Percentiles rank a stretch among this genome's conserved stretches.
phyloP scores from a whole-genome alignment of 2,797 vertebrate species.

The Pelochelys cantorii region DNA sequence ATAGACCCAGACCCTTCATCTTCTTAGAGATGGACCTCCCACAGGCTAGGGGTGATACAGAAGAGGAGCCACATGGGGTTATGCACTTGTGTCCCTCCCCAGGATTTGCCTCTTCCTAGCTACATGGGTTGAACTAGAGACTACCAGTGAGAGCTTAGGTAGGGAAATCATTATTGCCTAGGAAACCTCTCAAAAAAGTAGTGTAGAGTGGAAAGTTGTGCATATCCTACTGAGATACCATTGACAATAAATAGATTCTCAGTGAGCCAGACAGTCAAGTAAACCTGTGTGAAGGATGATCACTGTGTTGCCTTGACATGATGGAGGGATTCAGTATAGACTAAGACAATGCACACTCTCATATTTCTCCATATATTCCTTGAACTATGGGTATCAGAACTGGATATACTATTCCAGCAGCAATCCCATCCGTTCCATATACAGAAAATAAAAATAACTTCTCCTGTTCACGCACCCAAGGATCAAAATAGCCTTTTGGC shows the following conservation, averaged over 20 bases:
- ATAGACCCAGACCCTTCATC: neutral
- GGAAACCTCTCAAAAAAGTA: neutral
- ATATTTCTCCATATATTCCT: too few species aligned
- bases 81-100: too few species aligned
- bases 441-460: too few species aligned
- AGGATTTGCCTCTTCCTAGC: neutral
- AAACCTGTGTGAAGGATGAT: neutral
- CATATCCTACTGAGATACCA: neutral
- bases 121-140: neutral
- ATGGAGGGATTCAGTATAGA: constrained; percentile 4
- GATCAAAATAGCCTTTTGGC: too few species aligned
- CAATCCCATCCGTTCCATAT: too few species aligned
- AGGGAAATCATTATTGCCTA: neutral
- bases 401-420: too few species aligned
- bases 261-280: neutral
- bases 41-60: too few species aligned
- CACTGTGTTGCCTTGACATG: neutral
- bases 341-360: neutral
- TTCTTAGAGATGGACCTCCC: too few species aligned
- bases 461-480: too few species aligned
- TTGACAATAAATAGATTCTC: neutral
- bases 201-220: neutral
- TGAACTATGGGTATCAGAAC: too few species aligned
- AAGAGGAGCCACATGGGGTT: too few species aligned
- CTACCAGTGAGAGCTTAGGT: neutral